Conservation (phyloP, 2,797 vertebrate genomes). For the Lutjanus campechanus region DNA sequence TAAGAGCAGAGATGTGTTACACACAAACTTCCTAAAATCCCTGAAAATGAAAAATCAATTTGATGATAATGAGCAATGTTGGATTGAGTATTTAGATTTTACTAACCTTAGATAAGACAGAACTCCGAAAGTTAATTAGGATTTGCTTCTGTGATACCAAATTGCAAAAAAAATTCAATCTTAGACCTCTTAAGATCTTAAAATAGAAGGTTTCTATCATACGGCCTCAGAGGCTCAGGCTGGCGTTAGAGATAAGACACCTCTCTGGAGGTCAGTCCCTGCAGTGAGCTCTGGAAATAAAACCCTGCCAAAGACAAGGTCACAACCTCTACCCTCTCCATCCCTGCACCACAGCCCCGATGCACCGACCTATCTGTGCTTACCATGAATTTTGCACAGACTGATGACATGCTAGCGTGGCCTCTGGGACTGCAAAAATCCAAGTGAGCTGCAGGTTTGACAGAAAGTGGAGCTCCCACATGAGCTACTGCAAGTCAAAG, state of each 20-base stretch:
- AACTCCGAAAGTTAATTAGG: too few relatives aligned
- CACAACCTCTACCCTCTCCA: constrained; percentile 55
- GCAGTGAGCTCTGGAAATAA: constrained; percentile 47
- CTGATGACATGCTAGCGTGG: constrained; percentile 46
- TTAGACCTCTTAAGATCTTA: too few relatives aligned
- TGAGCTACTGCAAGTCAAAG: constrained; percentile 53
- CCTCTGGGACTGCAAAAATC: constrained; percentile 48
- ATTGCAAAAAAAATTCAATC: too few relatives aligned
- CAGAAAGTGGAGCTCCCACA: constrained; percentile 37
- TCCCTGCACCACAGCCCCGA: not conserved
- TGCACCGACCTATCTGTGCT: constrained; percentile 27
- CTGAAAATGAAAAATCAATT: too few relatives aligned
- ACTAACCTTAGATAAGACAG: too few relatives aligned
- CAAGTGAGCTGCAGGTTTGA: constrained; percentile 49
- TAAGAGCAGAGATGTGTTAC: too few relatives aligned
- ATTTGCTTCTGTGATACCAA: too few relatives aligned
- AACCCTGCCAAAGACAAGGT: constrained; percentile 71
- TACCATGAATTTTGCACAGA: constrained; percentile 9
- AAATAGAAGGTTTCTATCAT: too few relatives aligned
- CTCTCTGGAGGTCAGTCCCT: constrained; percentile 31
- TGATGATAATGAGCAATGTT: too few relatives aligned
- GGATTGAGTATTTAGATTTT: too few relatives aligned
- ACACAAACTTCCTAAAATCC: too few relatives aligned
- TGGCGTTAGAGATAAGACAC: constrained; percentile 67
- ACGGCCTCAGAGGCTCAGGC: constrained; percentile 27